Base-by-base conservation (phyloP, 2,888 invertebrate genomes). In the Drosophila stalkeri region DNA sequence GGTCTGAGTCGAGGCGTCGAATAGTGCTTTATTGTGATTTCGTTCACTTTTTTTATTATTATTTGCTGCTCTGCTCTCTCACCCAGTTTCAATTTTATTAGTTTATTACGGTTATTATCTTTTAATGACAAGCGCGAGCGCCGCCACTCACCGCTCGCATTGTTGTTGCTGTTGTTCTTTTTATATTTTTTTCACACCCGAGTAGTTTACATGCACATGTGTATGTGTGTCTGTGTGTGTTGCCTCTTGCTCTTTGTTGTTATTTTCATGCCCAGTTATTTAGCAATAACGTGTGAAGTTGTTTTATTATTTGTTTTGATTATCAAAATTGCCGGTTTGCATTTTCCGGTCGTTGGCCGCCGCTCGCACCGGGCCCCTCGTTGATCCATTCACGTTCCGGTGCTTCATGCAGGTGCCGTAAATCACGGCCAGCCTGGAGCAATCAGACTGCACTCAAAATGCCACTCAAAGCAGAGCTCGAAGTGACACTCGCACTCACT, bases 221-320 rank as follows among this genome's bases (percentile, higher is more conserved):
- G 3, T 31, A 35, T 35, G 18, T 12, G 12, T 14, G 14, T 27
- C 27, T 55, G 20, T 37, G 37, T 37, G 23, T 54, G 9, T 23
- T 31, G n/a, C 9, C 39, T 49, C 12, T 41, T 27, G 55, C 27
- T 55, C 39, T 46, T 18, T 56, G 55, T 9, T 64, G 57, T 47
- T 63, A 51, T 37, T 44, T 57, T 62, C 82, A 72, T 71, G 82
- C 65, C 52, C 69, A 71, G 73, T 64, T 77, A 78, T 73, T 70
- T 49, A 70, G 74, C 65, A 80, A 74, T 83, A 90, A 90, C 81
- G 90, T 90, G 90, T 80, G 84, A 91, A 83, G 81, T 80, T 88
- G 86, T 91, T 90, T 90, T 90, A 90, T 91, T 90, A 86, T 91
- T 91, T 90, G 91, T 91, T 90, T 86, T 91, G 90, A 91, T 90